Evolutionary conservation across 2,113 vertebrate genomes (phyloP), one percentile per base, ranked within the genome.

Genomic region (Hippocampus abdominalis): DNA sequence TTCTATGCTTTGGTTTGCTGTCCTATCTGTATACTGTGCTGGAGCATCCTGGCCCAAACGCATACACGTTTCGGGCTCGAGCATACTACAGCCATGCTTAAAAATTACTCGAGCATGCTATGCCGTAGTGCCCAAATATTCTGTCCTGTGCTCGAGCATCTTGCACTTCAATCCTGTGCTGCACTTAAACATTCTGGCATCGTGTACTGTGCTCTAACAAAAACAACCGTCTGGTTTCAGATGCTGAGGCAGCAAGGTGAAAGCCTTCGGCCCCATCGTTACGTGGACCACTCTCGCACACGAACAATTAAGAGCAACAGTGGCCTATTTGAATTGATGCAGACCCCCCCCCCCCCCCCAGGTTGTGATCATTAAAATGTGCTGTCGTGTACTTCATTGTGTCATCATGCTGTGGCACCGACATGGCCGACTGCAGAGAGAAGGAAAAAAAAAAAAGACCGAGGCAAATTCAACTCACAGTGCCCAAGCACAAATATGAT

Each of bases 181-280:
- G 0, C 2, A 46, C 44, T 15, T 46, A 13, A 11, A 46, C 44
- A 15, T 13, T 46, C 12, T 15, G 4, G 44, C 44, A 46, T 46
- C 3, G 12, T 46, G 44, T 51, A n/a, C 51, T n/a, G 21, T 3
- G n/a, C 51, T 54, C 56, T 27, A 16, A 27, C n/a, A 56, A 56
- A 56, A 25, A 23, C 53, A 56, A 18, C 23, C 11, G 53, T 25
- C 9, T 5, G 16, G 48, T 81, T 81, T 83, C 79, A 66, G 73
- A 80, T 79, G 79, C 84, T 78, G 79, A 83, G 79, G 60, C 75
- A 68, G 80, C 81, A 73, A 84, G 66, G 75, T 79, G 69, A 74
- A 80, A 71, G 66, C 63, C 67, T 65, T 57, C 68, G 73, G 70
- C 59, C 27, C 51, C 63, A 66, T 80, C 75, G 85, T 85, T 78